phyloP scores from a whole-genome alignment of 2,888 invertebrate species.

The Drosophila leonis region DNA sequence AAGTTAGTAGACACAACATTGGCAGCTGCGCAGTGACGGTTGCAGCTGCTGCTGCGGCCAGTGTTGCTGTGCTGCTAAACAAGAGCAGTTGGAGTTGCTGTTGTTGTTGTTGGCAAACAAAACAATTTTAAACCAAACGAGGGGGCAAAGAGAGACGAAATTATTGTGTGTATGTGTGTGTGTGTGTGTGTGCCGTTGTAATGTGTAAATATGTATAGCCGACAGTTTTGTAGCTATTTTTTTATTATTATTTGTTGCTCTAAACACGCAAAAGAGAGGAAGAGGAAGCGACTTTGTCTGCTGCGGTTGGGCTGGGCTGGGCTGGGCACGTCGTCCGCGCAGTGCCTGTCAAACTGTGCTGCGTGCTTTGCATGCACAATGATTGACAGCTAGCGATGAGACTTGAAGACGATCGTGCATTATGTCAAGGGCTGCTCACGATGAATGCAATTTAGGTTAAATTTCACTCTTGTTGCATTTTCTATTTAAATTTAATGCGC shows the following conservation, averaged over 20 bases:
- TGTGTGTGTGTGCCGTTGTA: constrained; percentile 48
- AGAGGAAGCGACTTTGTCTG: constrained; percentile 53
- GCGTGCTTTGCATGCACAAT: constrained; percentile 66
- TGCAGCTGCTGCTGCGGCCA: constrained; percentile 29
- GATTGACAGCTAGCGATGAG: constrained; percentile 40
- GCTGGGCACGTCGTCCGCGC: constrained; percentile 33
- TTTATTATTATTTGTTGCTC: constrained; percentile 46
- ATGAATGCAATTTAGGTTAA: background rate
- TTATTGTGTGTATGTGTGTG: constrained; percentile 53
- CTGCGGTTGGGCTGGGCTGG: constrained; percentile 3
- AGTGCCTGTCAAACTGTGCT: constrained; percentile 57
- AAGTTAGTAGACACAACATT: constrained; percentile 4
- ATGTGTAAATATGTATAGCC: constrained; percentile 36
- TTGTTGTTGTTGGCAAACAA: constrained; percentile 63
- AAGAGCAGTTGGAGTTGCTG: constrained; percentile 35
- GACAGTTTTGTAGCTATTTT: constrained; percentile 39
- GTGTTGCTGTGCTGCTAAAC: constrained; percentile 41
- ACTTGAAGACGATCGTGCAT: constrained; percentile 14
- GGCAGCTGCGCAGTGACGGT: constrained; percentile 49
- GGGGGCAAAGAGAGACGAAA: constrained; percentile 20
- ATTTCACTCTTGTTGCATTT: constrained; percentile 2
- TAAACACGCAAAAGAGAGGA: constrained; percentile 23
- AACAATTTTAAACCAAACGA: constrained; percentile 31
- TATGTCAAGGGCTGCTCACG: constrained; percentile 2
- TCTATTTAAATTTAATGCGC: constrained; percentile 6